Percentiles rank a stretch among this genome's conserved stretches.
phyloP scores from a whole-genome alignment of 1,140 invertebrate species.

The Vanessa atalanta region DNA sequence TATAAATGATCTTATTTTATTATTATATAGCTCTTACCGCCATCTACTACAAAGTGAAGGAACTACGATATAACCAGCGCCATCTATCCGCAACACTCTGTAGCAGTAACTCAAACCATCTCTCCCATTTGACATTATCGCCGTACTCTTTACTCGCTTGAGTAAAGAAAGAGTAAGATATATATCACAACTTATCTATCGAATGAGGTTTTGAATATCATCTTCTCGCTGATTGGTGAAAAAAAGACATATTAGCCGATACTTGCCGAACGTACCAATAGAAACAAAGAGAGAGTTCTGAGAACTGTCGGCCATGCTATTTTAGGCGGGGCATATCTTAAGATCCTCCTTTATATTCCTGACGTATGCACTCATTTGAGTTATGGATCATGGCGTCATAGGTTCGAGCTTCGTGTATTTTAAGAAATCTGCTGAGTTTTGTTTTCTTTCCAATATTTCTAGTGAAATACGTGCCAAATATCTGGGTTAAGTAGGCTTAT shows the following conservation, averaged over 20 bases:
- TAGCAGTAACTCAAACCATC: conserved; percentile 33
- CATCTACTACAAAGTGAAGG: conserved; percentile 42
- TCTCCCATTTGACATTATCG: conserved; percentile 49
- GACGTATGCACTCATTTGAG: conserved; percentile 77
- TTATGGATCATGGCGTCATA: conserved; percentile 72
- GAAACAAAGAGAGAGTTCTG: conserved; percentile 45
- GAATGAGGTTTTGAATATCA: conserved; percentile 55
- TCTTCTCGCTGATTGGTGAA: conserved; percentile 69
- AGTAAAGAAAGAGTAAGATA: conserved; percentile 53
- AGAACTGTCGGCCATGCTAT: conserved; percentile 67
- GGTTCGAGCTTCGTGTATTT: conserved; percentile 68
- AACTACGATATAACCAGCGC: conserved; percentile 53
- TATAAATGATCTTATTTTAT: background rate
- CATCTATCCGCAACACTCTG: conserved; percentile 51
- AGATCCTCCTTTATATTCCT: conserved; percentile 79
- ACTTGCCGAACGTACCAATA: conserved; percentile 64
- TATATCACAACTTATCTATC: conserved; percentile 50
- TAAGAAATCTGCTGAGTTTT: conserved; percentile 69
- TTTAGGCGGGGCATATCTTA: conserved; percentile 67
- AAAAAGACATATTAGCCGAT: conserved; percentile 46
- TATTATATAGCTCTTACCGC: conserved; percentile 12
- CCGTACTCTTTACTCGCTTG: conserved; percentile 51
- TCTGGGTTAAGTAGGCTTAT: conserved; percentile 41
- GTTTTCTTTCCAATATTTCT: conserved; percentile 60
- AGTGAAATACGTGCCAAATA: conserved; percentile 46